Conservation (phyloP, 1,140 invertebrate species). For the Uloborus diversus region DNA sequence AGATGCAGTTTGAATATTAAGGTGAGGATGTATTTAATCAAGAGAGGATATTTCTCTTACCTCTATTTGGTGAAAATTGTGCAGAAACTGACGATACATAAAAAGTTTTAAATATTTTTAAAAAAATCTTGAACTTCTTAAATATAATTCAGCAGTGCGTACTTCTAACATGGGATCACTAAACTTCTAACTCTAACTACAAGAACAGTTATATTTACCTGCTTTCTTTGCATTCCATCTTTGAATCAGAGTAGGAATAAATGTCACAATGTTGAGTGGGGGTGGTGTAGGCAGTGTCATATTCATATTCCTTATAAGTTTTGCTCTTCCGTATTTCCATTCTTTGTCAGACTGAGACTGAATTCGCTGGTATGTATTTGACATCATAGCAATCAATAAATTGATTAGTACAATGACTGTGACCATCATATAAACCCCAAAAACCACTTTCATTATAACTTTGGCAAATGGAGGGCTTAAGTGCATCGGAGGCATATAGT, state of each 20-base stretch:
- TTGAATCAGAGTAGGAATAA: slow-evolving; percentile 36
- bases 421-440: slow-evolving; percentile 97
- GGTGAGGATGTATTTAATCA: no score
- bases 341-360: slow-evolving; percentile 99
- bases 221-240: slow-evolving; percentile 43
- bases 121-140: no score
- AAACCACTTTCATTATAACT: slow-evolving; percentile 73
- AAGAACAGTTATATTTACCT: no score
- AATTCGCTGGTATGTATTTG: slow-evolving; percentile 98
- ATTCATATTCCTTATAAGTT: slow-evolving; percentile 98
- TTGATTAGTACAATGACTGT: slow-evolving; percentile 98
- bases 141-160: no score
- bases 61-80: no score
- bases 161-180: no score
- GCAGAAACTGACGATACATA: no score
- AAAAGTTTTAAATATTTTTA: no score
- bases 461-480: slow-evolving; percentile 69
- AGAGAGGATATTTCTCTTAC: no score
- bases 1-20: no score
- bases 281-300: slow-evolving; percentile 96
- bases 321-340: slow-evolving; percentile 99
- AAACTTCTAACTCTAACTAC: no score
- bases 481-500: slow-evolving; percentile 70
- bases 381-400: slow-evolving; percentile 99
- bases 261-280: slow-evolving; percentile 87